These are phyloP conservation scores for Struthidea cinerea DNA, from an alignment of 2,113 vertebrate species.

Conservation along the genomic window DNA sequence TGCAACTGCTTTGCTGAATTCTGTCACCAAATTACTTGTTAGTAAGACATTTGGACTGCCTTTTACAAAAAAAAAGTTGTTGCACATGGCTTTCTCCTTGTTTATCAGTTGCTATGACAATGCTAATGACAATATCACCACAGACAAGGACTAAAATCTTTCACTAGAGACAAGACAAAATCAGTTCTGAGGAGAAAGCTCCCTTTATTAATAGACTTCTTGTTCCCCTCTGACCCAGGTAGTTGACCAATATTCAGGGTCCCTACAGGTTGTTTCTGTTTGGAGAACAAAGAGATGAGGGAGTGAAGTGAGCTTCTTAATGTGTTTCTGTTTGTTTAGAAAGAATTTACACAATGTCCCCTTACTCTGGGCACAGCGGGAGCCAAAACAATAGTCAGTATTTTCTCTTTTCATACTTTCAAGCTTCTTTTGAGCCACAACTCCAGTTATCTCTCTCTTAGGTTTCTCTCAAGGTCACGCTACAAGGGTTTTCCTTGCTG, in stretches of 20 bases:
- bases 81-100: conserved; percentile 25
- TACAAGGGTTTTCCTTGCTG: background rate
- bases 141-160: background rate
- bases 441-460: background rate
- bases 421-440: background rate
- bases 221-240: background rate
- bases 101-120: conserved; percentile 54
- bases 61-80: background rate
- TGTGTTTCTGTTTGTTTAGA: background rate
- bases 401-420: conserved; percentile 6
- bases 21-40: conserved; percentile 65
- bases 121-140: conserved; percentile 33
- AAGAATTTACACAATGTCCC: background rate
- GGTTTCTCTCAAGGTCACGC: conserved; percentile 12
- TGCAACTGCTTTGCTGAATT: conserved; percentile 52
- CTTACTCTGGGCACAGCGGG: background rate
- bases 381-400: conserved; percentile 6
- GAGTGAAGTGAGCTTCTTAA: background rate
- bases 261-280: background rate
- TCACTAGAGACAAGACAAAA: background rate
- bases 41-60: conserved; percentile 42
- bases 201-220: background rate
- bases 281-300: background rate
- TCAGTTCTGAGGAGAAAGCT: background rate
- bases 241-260: background rate